Evolutionary conservation across 2,888 invertebrate genomes (phyloP).

Genomic region (Dorcus hopei): DNA sequence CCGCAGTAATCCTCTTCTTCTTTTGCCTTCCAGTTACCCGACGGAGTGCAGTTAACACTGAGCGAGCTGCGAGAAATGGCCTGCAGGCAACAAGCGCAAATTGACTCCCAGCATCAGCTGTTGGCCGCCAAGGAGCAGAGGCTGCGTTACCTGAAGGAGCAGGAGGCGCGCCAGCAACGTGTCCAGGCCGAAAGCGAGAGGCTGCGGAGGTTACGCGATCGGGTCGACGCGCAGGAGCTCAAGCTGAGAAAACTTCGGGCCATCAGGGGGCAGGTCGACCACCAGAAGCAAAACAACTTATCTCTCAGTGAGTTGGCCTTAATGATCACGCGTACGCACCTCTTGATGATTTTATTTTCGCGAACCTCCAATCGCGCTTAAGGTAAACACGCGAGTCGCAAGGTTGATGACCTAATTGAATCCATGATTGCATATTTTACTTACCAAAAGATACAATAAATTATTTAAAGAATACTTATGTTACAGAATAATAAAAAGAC

Average conservation of each 20-base stretch:
- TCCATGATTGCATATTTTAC: too few relatives aligned
- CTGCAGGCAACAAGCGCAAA: slow-evolving; percentile 95
- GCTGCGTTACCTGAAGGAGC: slow-evolving; percentile 89
- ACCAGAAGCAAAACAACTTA: slow-evolving; percentile 87
- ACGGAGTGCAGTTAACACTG: slow-evolving; percentile 88
- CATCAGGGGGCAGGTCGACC: slow-evolving; percentile 89
- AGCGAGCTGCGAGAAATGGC: slow-evolving; percentile 98
- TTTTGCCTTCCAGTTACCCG: slow-evolving; percentile 72
- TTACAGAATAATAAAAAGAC: too few relatives aligned
- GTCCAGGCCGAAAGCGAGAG: slow-evolving; percentile 86
- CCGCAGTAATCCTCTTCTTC: slow-evolving; percentile 1
- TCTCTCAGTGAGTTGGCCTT: slow-evolving; percentile 74
- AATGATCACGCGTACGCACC: too few relatives aligned
- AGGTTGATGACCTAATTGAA: too few relatives aligned
- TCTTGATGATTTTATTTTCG: too few relatives aligned
- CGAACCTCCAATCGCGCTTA: too few relatives aligned
- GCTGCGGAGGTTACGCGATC: slow-evolving; percentile 80
- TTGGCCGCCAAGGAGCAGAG: slow-evolving; percentile 91
- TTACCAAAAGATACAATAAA: too few relatives aligned
- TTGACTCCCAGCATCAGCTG: slow-evolving; percentile 90
- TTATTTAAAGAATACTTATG: too few relatives aligned
- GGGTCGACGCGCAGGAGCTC: slow-evolving; percentile 92
- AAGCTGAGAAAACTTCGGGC: slow-evolving; percentile 89
- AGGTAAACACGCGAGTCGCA: too few relatives aligned
- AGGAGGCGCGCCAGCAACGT: slow-evolving; percentile 75